Evolutionary conservation across 1,140 invertebrate genomes (phyloP).

Genomic region (Wiebesia pumilae): DNA sequence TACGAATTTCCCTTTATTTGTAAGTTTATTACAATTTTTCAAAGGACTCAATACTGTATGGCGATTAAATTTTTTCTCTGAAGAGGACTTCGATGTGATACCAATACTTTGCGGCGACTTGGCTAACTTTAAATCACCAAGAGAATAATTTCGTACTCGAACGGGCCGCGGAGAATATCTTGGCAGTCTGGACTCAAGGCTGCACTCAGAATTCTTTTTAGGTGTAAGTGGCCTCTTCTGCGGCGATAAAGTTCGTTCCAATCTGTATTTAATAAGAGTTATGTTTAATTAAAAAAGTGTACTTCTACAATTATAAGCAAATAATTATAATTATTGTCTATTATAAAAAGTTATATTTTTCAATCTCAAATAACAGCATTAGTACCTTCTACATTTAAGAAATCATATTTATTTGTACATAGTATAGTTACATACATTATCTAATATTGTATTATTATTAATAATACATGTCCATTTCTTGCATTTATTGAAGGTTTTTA

Average conservation of each 20-base stretch:
- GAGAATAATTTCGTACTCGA: conserved; percentile 37
- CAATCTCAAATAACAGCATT: too few relatives aligned
- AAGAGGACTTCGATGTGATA: neutral
- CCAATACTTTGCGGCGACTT: neutral
- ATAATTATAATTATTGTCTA: neutral
- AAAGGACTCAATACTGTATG: conserved; percentile 22
- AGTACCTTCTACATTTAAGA: too few relatives aligned
- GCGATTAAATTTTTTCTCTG: conserved; percentile 28
- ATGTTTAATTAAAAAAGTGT: neutral
- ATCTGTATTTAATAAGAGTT: conserved; percentile 1
- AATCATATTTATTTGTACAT: too few relatives aligned
- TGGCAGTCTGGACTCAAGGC: neutral
- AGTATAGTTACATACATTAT: too few relatives aligned
- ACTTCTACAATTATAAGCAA: neutral
- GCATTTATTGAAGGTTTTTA: too few relatives aligned
- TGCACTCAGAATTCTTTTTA: conserved; percentile 21
- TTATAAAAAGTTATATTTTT: too few relatives aligned
- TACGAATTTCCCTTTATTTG: conserved; percentile 2
- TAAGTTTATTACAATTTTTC: conserved; percentile 32
- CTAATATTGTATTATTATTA: too few relatives aligned
- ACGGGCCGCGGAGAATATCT: conserved; percentile 41
- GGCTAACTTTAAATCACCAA: conserved; percentile 16
- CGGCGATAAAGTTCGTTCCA: conserved; percentile 27
- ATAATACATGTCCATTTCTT: too few relatives aligned
- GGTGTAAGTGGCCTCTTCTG: conserved; percentile 28